Evolutionary conservation across 2,888 invertebrate species (phyloP).

Genomic region (Zaprionus bogoriensis): DNA sequence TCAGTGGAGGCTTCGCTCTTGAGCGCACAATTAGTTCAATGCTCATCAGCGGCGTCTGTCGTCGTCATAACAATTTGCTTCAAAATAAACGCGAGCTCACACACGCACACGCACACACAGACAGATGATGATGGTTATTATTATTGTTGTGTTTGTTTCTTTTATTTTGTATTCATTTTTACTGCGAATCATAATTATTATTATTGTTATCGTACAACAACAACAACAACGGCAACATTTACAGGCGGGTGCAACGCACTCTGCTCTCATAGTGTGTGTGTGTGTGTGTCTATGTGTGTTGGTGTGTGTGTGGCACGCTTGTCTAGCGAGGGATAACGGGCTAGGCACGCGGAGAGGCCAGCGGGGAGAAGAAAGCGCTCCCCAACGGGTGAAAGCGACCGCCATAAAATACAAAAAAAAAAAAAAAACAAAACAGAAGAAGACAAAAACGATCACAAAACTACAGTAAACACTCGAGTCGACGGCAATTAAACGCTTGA

Average conservation of each 20-base stretch:
- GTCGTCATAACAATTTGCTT: constrained; percentile 65
- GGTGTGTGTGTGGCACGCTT: constrained; percentile 59
- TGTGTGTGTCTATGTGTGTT: constrained; percentile 6
- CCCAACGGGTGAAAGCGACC: constrained; percentile 59
- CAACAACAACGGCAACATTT: constrained; percentile 26
- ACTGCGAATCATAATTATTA: constrained; percentile 31
- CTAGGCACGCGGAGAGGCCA: not conserved
- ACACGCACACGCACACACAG: not conserved
- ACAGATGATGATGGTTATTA: constrained; percentile 30
- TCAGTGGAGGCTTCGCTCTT: constrained; percentile 64
- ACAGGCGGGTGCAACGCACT: constrained; percentile 63
- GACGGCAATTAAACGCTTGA: constrained; percentile 50
- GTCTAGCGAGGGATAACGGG: constrained; percentile 64
- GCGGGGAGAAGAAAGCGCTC: constrained; percentile 10
- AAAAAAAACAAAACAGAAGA: not conserved
- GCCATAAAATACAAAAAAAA: constrained; percentile 26
- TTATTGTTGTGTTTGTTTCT: constrained; percentile 17
- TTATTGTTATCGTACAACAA: constrained; percentile 43
- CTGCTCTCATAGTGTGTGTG: no score
- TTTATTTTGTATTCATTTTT: constrained; percentile 16
- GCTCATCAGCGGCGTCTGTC: constrained; percentile 51
- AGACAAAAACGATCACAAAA: constrained; percentile 3
- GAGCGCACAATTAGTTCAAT: constrained; percentile 76
- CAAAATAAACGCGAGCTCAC: constrained; percentile 12
- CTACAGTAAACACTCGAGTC: constrained; percentile 31